These are phyloP conservation scores for Atethmia centrago DNA, from an alignment of 2,888 invertebrate species.

Conservation along the genomic window DNA sequence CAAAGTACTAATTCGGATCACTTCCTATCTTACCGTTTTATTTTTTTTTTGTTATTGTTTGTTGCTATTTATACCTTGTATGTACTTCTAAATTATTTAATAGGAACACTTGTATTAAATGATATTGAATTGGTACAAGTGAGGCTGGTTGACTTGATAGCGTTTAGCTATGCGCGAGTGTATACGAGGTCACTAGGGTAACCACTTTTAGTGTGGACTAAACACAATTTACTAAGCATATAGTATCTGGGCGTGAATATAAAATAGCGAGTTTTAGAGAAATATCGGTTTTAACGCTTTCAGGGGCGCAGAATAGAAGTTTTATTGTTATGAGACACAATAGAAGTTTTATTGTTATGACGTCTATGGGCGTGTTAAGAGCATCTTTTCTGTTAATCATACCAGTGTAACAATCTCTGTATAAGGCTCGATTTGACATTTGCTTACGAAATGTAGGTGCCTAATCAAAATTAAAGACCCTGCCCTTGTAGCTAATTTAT, in stretches of 20 bases:
- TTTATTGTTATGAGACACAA: no score
- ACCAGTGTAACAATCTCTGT: neutral
- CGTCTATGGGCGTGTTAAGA: no score
- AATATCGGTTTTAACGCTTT: neutral
- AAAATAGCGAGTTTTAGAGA: neutral
- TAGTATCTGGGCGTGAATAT: neutral
- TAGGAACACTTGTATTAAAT: conserved; percentile 52
- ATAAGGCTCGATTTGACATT: neutral
- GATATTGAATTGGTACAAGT: conserved; percentile 66
- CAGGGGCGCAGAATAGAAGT: no score
- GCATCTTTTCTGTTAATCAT: neutral
- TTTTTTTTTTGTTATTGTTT: neutral
- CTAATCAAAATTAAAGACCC: neutral
- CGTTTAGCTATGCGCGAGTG: conserved; percentile 66
- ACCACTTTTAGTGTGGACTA: conserved; percentile 45
- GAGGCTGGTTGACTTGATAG: conserved; percentile 65
- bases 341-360: no score
- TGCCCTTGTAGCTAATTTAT: neutral
- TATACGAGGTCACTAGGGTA: conserved; percentile 68
- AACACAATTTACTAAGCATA: neutral
- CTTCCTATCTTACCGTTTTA: neutral
- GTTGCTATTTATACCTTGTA: neutral
- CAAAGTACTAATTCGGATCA: neutral
- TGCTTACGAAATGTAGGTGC: neutral
- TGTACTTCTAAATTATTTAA: conserved; percentile 18